A percentile compares a stretch with the other conserved stretches of the same genome.
These are phyloP conservation scores for Lepidotrigona ventralis DNA, from an alignment of 1,140 invertebrate genomes.

Conservation along the genomic window DNA sequence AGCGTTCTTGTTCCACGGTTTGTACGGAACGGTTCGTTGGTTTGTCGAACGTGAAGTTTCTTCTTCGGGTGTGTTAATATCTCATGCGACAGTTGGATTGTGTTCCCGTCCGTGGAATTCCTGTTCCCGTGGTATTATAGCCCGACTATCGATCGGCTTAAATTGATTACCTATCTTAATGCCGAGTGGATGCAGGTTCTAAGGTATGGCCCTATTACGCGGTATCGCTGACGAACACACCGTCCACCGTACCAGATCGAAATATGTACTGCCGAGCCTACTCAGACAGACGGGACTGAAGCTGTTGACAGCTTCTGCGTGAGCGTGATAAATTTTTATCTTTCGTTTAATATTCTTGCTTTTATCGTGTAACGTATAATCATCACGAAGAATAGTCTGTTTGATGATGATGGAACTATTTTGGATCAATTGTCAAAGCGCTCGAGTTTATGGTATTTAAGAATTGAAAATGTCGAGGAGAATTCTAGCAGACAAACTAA, in stretches of 20 bases:
- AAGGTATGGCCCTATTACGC: constrained; percentile 10
- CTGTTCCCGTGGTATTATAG: not conserved
- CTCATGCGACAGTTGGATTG: not conserved
- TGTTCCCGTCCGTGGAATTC: not conserved
- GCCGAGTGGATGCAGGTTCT: not conserved
- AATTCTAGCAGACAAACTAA: too few relatives aligned
- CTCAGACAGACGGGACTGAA: not conserved
- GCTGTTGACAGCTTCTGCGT: not conserved
- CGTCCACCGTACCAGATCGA: not conserved
- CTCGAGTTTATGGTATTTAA: too few relatives aligned
- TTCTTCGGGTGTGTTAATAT: not conserved
- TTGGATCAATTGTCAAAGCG: too few relatives aligned
- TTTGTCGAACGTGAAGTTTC: too few relatives aligned
- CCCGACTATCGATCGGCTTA: constrained; percentile 7
- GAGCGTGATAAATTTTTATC: not conserved
- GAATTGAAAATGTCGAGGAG: too few relatives aligned
- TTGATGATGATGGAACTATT: too few relatives aligned
- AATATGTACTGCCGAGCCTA: not conserved
- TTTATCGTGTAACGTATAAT: too few relatives aligned
- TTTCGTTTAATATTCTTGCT: too few relatives aligned
- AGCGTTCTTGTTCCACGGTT: not conserved
- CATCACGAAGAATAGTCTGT: too few relatives aligned
- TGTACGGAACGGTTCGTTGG: not conserved
- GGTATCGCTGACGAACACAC: constrained; percentile 21
- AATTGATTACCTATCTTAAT: constrained; percentile 20